phyloP scores from a whole-genome alignment of 2,888 invertebrate species.

The Nysson spinosus region DNA sequence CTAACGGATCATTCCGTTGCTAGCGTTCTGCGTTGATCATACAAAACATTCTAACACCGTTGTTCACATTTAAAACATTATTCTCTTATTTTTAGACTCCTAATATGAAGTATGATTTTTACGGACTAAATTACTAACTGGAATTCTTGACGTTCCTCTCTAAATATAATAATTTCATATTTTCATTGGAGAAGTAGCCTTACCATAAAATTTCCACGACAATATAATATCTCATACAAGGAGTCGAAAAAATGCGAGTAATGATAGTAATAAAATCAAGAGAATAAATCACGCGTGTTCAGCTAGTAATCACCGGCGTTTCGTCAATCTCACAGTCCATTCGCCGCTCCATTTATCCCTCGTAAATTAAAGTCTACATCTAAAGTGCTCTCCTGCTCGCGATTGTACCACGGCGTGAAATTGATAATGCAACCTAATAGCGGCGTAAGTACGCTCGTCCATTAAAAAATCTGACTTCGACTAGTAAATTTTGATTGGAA shows the following conservation, averaged over 20 bases:
- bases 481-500: slow-evolving; percentile 43
- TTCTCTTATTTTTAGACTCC: no score
- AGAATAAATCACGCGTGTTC: slow-evolving; percentile 48
- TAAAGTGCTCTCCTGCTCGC: slow-evolving; percentile 44
- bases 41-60: no score
- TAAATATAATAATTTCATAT: no score
- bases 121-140: no score
- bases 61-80: no score
- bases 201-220: neutral
- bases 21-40: no score
- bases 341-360: slow-evolving; percentile 52
- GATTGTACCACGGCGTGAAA: slow-evolving; percentile 53
- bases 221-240: neutral
- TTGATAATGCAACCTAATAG: slow-evolving; percentile 53
- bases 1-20: neutral
- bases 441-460: slow-evolving; percentile 25
- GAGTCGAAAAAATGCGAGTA: slow-evolving; percentile 23
- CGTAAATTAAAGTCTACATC: slow-evolving; percentile 53
- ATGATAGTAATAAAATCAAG: slow-evolving; percentile 42
- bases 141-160: no score
- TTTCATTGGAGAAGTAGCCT: neutral
- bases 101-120: no score
- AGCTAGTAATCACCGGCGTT: slow-evolving; percentile 46
- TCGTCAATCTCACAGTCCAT: slow-evolving; percentile 53
- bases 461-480: slow-evolving; percentile 33